Conservation (phyloP, 2,797 vertebrate genomes). For the Phylloscopus collybita region DNA sequence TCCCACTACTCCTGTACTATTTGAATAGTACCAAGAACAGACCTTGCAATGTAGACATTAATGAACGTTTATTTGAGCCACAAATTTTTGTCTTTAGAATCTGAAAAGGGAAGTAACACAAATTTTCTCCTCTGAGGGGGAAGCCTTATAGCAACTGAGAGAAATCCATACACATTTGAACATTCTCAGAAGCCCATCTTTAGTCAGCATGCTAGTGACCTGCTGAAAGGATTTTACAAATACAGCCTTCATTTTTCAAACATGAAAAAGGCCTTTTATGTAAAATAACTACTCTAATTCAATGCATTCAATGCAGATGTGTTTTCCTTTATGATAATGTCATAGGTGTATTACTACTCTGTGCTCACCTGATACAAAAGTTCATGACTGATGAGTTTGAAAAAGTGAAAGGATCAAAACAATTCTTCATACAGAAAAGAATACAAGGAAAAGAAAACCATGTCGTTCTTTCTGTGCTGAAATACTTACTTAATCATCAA, state of each 20-base stretch:
- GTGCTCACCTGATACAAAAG: neutral
- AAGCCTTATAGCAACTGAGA: conserved; percentile 4
- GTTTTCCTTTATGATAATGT: neutral
- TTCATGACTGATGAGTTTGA: neutral
- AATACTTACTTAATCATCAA: conserved; percentile 18
- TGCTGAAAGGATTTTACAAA: conserved; percentile 28
- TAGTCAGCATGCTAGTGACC: neutral
- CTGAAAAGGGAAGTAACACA: neutral
- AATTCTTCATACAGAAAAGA: neutral
- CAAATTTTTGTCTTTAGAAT: neutral
- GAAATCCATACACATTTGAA: neutral
- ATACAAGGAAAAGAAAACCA: neutral
- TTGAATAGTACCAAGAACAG: neutral
- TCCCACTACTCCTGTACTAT: neutral
- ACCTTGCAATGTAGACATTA: neutral
- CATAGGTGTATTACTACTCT: neutral
- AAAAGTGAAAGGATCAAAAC: conserved; percentile 9
- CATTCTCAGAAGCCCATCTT: neutral
- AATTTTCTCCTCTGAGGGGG: neutral
- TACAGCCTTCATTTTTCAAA: neutral
- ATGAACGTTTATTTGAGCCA: neutral
- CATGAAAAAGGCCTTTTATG: neutral
- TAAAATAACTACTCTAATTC: neutral
- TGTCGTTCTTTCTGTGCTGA: neutral
- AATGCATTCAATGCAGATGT: neutral